These are phyloP conservation scores for Oconnorella tubifera DNA, from an alignment of 2,888 invertebrate species.

Conservation along the genomic window DNA sequence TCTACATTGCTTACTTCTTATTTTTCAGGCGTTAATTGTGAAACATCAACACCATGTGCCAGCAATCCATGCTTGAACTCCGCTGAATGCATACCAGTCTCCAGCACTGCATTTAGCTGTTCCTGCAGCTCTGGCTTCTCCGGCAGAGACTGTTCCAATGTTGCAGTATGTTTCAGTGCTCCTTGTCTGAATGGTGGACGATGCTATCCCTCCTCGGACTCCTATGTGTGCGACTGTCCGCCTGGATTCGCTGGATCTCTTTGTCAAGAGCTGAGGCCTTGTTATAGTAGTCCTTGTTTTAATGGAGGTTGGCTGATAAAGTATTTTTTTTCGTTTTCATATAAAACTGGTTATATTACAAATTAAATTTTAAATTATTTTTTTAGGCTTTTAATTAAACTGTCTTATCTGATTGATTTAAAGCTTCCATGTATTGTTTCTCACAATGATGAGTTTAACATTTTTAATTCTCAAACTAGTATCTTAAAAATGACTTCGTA, in stretches of 20 bases:
- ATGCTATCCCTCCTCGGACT: slow-evolving; percentile 18
- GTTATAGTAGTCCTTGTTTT: slow-evolving; percentile 21
- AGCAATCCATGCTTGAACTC: slow-evolving; percentile 29
- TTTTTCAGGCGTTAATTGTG: slow-evolving; percentile 34
- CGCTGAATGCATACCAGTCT: slow-evolving; percentile 17
- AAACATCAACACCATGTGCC: slow-evolving; percentile 14
- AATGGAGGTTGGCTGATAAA: no score
- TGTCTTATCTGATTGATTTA: no score
- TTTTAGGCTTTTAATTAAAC: no score
- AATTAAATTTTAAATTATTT: no score
- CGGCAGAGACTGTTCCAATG: not conserved
- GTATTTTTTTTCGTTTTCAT: no score
- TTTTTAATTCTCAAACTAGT: no score
- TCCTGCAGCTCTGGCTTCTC: slow-evolving; percentile 8
- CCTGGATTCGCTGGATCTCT: no score
- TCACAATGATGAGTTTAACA: no score
- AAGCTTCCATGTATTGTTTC: no score
- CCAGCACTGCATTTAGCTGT: slow-evolving; percentile 7
- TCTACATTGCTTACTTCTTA: no score
- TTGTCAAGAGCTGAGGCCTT: slow-evolving; percentile 7
- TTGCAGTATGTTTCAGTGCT: slow-evolving; percentile 25
- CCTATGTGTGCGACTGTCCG: slow-evolving; percentile 23
- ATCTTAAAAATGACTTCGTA: no score
- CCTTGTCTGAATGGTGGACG: slow-evolving; percentile 30
- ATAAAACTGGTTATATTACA: no score